phyloP scores from a whole-genome alignment of 2,113 vertebrate species.

The Polyodon spathula region DNA sequence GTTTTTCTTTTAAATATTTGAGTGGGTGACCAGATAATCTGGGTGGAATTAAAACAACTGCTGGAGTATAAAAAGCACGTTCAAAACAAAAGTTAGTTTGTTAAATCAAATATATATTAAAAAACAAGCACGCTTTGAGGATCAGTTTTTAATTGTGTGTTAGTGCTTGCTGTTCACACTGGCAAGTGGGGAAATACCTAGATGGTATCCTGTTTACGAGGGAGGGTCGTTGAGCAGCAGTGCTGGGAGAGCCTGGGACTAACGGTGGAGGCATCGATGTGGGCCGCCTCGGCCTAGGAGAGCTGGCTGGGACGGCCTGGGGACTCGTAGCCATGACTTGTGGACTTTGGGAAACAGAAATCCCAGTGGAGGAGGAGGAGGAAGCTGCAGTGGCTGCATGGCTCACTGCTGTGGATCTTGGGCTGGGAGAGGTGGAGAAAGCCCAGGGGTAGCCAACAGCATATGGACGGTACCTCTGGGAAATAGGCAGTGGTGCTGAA shows the following conservation, averaged over 20 bases:
- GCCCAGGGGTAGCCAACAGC: slow-evolving; percentile 59
- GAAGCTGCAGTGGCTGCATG: slow-evolving; percentile 16
- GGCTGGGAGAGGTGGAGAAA: slow-evolving; percentile 39
- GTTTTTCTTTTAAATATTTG: too few species aligned
- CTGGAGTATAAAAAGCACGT: not conserved
- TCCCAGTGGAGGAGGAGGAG: slow-evolving; percentile 33
- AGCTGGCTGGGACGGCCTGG: slow-evolving; percentile 37
- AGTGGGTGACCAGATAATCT: too few species aligned
- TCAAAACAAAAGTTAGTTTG: slow-evolving; percentile 5
- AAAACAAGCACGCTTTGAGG: not conserved
- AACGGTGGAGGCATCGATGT: slow-evolving; percentile 43
- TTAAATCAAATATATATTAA: slow-evolving; percentile 4
- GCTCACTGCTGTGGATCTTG: slow-evolving; percentile 34
- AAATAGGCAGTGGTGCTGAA: slow-evolving; percentile 58
- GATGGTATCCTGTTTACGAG: slow-evolving; percentile 67
- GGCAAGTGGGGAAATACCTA: slow-evolving; percentile 71
- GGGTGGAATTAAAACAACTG: too few species aligned
- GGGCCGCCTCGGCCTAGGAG: slow-evolving; percentile 48
- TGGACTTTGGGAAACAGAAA: slow-evolving; percentile 48
- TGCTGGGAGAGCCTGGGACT: slow-evolving; percentile 56
- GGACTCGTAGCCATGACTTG: slow-evolving; percentile 49
- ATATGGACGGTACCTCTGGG: slow-evolving; percentile 80
- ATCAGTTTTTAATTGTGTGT: slow-evolving; percentile 3
- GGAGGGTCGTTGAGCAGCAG: slow-evolving; percentile 54
- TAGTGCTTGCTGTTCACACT: slow-evolving; percentile 37